phyloP scores from a whole-genome alignment of 2,888 invertebrate species.

The Tubiluchus corallicola region DNA sequence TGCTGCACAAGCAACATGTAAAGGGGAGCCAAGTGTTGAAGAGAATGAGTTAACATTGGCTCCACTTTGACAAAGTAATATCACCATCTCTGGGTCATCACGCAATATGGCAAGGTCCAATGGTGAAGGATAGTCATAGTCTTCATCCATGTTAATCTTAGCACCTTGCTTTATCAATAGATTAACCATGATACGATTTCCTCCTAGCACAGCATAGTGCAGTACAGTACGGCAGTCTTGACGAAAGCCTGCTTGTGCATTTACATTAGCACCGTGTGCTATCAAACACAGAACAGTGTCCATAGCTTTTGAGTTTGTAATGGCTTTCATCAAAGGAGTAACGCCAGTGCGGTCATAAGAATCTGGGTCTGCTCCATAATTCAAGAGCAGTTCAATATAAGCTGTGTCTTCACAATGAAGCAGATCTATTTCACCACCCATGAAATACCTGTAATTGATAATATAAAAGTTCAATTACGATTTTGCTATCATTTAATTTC shows the following conservation, averaged over 20 bases:
- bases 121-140: slow-evolving; percentile 52
- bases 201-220: slow-evolving; percentile 69
- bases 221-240: slow-evolving; percentile 71
- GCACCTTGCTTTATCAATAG: slow-evolving; percentile 65
- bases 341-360: slow-evolving; percentile 65
- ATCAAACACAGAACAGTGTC: slow-evolving; percentile 37
- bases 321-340: slow-evolving; percentile 81
- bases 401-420: slow-evolving; percentile 46
- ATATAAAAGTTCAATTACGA: too few species aligned
- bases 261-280: slow-evolving; percentile 63
- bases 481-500: too few species aligned
- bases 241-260: slow-evolving; percentile 62
- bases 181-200: slow-evolving; percentile 47
- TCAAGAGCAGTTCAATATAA: slow-evolving; percentile 57
- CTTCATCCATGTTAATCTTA: slow-evolving; percentile 39
- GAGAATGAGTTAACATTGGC: slow-evolving; percentile 59
- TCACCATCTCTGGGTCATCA: slow-evolving; percentile 22
- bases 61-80: slow-evolving; percentile 35
- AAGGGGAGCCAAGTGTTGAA: slow-evolving; percentile 56
- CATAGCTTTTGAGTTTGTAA: slow-evolving; percentile 45
- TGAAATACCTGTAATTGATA: slow-evolving; percentile 80
- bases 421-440: slow-evolving; percentile 72
- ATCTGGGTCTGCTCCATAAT: slow-evolving; percentile 71
- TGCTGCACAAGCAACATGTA: slow-evolving; percentile 54
- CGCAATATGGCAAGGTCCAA: slow-evolving; percentile 59